Conservation (phyloP, 2,888 invertebrate genomes). For the Heteropelma amictum region DNA sequence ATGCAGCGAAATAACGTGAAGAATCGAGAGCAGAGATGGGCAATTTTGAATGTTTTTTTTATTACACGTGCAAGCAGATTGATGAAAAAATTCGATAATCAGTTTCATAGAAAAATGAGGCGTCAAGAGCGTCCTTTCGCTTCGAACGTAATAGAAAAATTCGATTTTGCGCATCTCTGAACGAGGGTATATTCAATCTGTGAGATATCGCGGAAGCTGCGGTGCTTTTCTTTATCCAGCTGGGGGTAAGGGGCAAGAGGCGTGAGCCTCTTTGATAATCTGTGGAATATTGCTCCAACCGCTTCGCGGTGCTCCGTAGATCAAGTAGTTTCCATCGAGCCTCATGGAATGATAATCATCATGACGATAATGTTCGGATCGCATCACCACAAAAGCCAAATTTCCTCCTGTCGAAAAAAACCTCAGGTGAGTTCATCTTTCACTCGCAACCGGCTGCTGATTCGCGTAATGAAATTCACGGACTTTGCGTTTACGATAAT, state of each 20-base stretch:
- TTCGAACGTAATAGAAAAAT: conserved; percentile 2
- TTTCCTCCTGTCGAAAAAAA: conserved; percentile 64
- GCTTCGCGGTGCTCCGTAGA: conserved; percentile 63
- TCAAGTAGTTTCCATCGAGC: conserved; percentile 62
- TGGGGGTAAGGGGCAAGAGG: conserved; percentile 58
- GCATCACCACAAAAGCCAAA: conserved; percentile 65
- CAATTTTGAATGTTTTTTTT: neutral
- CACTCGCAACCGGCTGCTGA: too few relatives aligned
- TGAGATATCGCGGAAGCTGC: neutral
- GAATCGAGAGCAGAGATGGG: neutral
- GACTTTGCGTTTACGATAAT: neutral
- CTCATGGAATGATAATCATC: conserved; percentile 29
- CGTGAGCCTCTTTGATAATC: conserved; percentile 62
- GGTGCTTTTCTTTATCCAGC: conserved; percentile 17
- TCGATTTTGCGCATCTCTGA: neutral
- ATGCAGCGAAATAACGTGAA: conserved; percentile 51
- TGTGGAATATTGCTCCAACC: conserved; percentile 60
- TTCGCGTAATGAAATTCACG: too few relatives aligned
- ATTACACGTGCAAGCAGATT: neutral
- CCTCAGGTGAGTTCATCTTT: neutral
- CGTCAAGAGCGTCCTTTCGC: neutral
- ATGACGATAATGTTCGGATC: conserved; percentile 15
- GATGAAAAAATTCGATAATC: neutral
- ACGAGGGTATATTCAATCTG: neutral
- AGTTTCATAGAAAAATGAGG: neutral